Conservation (phyloP, 2,888 invertebrate species). For the Folsomia manolachei region DNA sequence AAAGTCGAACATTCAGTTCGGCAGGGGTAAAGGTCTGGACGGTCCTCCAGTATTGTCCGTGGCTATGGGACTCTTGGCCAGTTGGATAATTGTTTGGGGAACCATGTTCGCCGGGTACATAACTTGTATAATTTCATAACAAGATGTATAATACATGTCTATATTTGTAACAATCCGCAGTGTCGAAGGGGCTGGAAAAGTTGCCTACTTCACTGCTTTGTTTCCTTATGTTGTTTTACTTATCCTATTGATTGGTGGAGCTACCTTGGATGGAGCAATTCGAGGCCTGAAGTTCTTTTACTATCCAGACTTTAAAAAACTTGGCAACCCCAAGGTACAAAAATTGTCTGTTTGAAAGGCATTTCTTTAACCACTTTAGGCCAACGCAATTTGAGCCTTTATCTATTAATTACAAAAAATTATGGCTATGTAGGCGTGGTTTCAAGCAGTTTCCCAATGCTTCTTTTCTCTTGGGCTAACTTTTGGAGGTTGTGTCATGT, state of each 20-base stretch:
- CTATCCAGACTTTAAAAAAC: constrained; percentile 57
- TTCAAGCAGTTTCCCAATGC: constrained; percentile 67
- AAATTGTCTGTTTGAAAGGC: too few relatives aligned
- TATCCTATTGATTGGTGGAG: neutral
- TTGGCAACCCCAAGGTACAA: constrained; percentile 65
- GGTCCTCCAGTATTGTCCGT: neutral
- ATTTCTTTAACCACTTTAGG: too few relatives aligned
- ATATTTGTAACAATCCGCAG: too few relatives aligned
- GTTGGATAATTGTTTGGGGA: constrained; percentile 4
- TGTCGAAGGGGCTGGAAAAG: constrained; percentile 1
- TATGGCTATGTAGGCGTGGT: too few relatives aligned
- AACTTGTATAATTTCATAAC: too few relatives aligned
- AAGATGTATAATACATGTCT: too few relatives aligned
- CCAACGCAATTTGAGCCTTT: too few relatives aligned
- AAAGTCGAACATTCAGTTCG: neutral
- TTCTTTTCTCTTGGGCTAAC: constrained; percentile 75
- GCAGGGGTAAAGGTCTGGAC: constrained; percentile 1
- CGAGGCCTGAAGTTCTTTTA: constrained; percentile 1
- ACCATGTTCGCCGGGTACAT: neutral
- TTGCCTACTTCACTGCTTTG: constrained; percentile 15
- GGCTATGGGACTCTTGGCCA: neutral
- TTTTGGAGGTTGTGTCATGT: constrained; percentile 72
- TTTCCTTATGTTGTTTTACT: constrained; percentile 8
- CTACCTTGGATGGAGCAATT: neutral
- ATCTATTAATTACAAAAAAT: too few relatives aligned